Evolutionary conservation across 2,888 invertebrate genomes (phyloP), one percentile per base, ranked within the genome.

Genomic region (Chrysina gloriosa): DNA sequence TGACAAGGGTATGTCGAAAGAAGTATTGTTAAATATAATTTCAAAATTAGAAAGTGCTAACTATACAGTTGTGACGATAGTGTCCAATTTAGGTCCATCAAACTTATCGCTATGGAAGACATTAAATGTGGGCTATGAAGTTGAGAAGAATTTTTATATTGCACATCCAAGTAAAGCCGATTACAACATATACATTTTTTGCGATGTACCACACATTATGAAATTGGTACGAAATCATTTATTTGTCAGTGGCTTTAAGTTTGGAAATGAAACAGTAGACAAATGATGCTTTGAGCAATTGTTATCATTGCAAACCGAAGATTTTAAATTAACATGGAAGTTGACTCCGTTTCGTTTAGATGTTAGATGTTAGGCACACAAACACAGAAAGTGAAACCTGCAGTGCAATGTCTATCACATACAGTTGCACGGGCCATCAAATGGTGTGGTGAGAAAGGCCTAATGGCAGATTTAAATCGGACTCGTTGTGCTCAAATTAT

Each of bases 121-220:
- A 21, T 36, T 68, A 21, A 21, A 50, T 21, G 39, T 68, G 7
- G 56, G 56, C 4, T 23, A 48, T 14, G 16, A 25, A 5, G 31
- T n/a, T n/a, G n/a, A n/a, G n/a, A n/a, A 31, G 11, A 19, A 50
- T 63, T 34, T 7, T 3, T 34, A 2, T 3, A 3, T 34, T 2
- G 3, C 21, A 29, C 63, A 68, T 56, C 64, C 64, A 4, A 5
- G 1, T 3, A 23, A 25, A 42, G 7, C 4, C 34, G 2, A 36
- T 29, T 14, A 9, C 72, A 72, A 68, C 42, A 71, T 29, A 19
- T 73, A 70, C 65, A 69, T 72, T 0, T 75, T 65, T 69, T 71
- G 69, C 4, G 74, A 76, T 70, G 63, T 56, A n/a, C 73, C 74
- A 9, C 74, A 76, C 61, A 39, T 76, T 21, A 52, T 75, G 21